phyloP scores from a whole-genome alignment of 1,140 invertebrate species.

The Periplaneta americana region DNA sequence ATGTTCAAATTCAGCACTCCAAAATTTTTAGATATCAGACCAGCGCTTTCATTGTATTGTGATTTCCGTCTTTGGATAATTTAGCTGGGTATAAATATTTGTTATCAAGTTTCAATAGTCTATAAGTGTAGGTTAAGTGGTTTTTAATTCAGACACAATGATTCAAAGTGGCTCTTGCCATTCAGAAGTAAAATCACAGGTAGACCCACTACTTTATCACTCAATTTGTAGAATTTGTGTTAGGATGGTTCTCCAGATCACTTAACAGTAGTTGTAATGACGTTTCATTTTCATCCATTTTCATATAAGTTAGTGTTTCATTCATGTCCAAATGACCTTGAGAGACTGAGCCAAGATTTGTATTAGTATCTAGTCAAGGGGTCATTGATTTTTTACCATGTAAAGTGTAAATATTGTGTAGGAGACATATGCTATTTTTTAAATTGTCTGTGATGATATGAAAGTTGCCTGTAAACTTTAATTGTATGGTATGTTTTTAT shows the following conservation, averaged over 20 bases:
- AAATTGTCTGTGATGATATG: constrained; percentile 18
- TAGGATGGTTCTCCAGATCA: constrained; percentile 1
- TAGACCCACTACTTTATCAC: background rate
- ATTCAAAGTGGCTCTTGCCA: background rate
- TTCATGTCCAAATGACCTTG: constrained; percentile 9
- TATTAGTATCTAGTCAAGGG: constrained; percentile 9
- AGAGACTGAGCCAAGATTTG: constrained; percentile 9
- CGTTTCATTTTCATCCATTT: background rate
- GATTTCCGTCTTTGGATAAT: background rate
- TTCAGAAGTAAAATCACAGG: background rate
- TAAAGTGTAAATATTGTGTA: constrained; percentile 8
- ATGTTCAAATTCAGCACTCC: background rate
- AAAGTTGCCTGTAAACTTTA: constrained; percentile 18
- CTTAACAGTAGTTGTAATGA: constrained; percentile 2
- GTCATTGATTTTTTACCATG: constrained; percentile 8
- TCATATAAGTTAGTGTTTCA: constrained; percentile 15
- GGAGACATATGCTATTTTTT: constrained; percentile 14
- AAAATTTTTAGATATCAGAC: background rate
- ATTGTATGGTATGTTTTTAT: background rate
- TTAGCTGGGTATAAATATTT: constrained; percentile 2
- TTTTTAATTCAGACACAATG: constrained; percentile 10
- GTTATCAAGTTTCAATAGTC: constrained; percentile 9
- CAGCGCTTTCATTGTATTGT: background rate
- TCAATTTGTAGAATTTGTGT: constrained; percentile 1
- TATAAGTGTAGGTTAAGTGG: constrained; percentile 10